A percentile compares a stretch with the other conserved stretches of the same genome.
phyloP scores from a whole-genome alignment of 35 echinoderm and acorn worm genomes.

The Hemicentrotus pulcherrimus region DNA sequence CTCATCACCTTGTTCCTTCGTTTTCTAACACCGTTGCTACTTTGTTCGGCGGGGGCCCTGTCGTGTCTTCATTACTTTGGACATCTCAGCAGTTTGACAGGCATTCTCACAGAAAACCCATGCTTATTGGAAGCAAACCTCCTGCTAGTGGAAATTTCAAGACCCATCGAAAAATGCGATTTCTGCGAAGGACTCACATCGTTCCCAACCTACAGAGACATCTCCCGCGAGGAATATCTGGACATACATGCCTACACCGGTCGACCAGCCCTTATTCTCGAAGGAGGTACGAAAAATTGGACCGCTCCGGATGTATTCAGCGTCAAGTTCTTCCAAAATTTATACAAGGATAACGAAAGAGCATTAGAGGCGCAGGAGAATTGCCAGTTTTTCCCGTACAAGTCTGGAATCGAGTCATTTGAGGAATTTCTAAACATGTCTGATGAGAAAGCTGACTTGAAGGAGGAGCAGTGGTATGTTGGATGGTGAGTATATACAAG shows the following conservation, averaged over 20 bases:
- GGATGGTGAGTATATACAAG: slow-evolving; percentile 74
- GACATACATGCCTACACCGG: slow-evolving; percentile 81
- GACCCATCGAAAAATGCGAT: slow-evolving; percentile 68
- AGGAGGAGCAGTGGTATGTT: slow-evolving; percentile 82
- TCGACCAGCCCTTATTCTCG: slow-evolving; percentile 64
- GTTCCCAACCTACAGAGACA: slow-evolving; percentile 57
- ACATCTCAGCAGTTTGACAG: neutral
- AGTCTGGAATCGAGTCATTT: slow-evolving; percentile 73
- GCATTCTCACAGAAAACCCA: neutral
- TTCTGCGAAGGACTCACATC: slow-evolving; percentile 66
- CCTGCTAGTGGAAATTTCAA: slow-evolving; percentile 57
- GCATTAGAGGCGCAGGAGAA: slow-evolving; percentile 63
- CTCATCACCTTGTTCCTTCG: neutral
- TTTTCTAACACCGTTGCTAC: neutral
- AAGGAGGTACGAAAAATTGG: slow-evolving; percentile 74
- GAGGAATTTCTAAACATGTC: slow-evolving; percentile 77
- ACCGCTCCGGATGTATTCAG: slow-evolving; percentile 68
- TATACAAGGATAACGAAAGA: slow-evolving; percentile 63
- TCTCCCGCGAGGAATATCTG: slow-evolving; percentile 71
- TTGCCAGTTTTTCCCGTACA: slow-evolving; percentile 86
- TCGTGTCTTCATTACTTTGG: neutral
- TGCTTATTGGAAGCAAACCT: slow-evolving; percentile 67
- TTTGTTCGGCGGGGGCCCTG: neutral
- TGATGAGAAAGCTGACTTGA: slow-evolving; percentile 55
- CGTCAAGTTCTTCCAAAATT: slow-evolving; percentile 74